phyloP scores from a whole-genome alignment of 1,140 invertebrate species.

The Palaemon carinicauda region DNA sequence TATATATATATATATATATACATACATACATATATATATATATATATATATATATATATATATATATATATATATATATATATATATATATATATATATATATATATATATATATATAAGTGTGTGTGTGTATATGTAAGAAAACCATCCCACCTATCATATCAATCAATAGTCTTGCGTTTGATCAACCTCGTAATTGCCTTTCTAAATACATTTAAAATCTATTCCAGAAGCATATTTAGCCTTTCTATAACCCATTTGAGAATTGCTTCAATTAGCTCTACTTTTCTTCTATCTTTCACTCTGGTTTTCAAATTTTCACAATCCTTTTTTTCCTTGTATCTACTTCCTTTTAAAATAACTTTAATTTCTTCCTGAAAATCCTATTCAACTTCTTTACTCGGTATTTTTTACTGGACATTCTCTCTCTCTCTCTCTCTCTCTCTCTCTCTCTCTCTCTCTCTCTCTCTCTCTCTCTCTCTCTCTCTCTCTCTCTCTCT shows the following conservation, averaged over 20 bases:
- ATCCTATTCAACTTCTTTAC: no score
- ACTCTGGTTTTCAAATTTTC: not conserved
- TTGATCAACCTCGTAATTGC: not conserved
- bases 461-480: not conserved
- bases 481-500: not conserved
- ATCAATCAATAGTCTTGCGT: not conserved
- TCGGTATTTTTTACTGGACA: not conserved
- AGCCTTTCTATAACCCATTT: no score
- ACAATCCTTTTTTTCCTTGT: no score
- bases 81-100: conserved; percentile 2
- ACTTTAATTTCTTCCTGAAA: no score
- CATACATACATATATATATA: not conserved
- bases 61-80: conserved; percentile 2
- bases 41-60: conserved; percentile 2
- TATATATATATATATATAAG: not conserved
- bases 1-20: conserved; percentile 2
- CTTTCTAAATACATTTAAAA: not conserved
- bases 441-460: not conserved
- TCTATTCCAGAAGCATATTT: not conserved
- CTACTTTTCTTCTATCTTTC: not conserved
- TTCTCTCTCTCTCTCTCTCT: not conserved
- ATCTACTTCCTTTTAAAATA: no score
- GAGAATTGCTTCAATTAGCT: no score
- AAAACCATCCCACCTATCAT: no score
- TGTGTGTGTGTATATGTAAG: not conserved